A percentile compares a stretch with the other conserved stretches of the same genome.
Evolutionary conservation across 2,797 vertebrate genomes (phyloP).

Genomic region (Novumbra hubbsi): DNA sequence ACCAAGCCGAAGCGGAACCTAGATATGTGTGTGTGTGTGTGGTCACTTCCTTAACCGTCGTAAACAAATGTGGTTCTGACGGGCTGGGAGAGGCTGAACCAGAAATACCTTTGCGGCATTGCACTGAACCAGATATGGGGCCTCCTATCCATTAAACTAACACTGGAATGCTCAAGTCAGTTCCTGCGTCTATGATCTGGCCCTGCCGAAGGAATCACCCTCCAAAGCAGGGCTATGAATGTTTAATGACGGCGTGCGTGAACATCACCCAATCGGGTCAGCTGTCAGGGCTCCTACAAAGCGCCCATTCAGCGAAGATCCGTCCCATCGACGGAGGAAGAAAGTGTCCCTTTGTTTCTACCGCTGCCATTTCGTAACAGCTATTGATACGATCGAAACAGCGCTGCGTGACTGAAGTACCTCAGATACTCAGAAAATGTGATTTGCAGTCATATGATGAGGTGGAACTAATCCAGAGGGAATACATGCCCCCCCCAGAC

Average conservation of each 20-base stretch:
- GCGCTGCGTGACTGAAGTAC: slow-evolving; percentile 37
- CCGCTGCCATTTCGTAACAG: not conserved
- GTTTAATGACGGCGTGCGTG: not conserved
- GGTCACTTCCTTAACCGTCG: too few relatives aligned
- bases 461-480: too few relatives aligned
- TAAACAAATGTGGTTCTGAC: slow-evolving; percentile 10
- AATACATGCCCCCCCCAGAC: not conserved
- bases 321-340: not conserved
- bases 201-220: not conserved
- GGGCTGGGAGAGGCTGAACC: not conserved
- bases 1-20: not conserved
- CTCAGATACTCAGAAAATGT: not conserved
- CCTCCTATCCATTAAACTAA: not conserved
- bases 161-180: not conserved
- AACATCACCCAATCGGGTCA: not conserved
- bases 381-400: slow-evolving; percentile 35
- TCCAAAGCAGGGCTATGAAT: not conserved
- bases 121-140: not conserved
- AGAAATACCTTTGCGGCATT: not conserved
- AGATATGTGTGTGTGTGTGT: not conserved
- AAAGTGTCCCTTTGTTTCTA: not conserved
- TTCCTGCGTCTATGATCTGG: not conserved
- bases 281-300: not conserved
- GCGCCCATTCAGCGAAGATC: not conserved
- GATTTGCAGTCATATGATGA: not conserved